These are phyloP conservation scores for Sycobia sp. DNA, from an alignment of 1,140 invertebrate species.

Conservation along the genomic window DNA sequence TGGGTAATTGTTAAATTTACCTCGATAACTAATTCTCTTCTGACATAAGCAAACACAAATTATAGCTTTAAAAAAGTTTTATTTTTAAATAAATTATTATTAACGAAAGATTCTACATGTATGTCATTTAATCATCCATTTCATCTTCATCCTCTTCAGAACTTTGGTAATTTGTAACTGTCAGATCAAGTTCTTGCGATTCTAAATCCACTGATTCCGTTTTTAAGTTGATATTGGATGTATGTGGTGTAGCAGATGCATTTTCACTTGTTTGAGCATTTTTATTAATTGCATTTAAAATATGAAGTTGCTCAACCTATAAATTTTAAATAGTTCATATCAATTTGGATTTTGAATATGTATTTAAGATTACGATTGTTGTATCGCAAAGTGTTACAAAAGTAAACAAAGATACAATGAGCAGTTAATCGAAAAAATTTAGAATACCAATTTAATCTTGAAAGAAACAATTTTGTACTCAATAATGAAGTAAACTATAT, in stretches of 20 bases:
- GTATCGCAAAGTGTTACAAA: no score
- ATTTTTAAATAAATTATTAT: conserved; percentile 13
- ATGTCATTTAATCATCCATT: conserved; percentile 38
- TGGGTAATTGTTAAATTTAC: conserved; percentile 16
- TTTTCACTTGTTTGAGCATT: neutral
- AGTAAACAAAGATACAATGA: neutral
- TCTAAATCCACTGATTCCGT: conserved; percentile 7
- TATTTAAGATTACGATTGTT: neutral
- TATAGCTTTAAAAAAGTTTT: conserved; percentile 4
- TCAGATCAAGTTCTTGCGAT: conserved; percentile 35
- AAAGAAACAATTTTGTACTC: conserved; percentile 19
- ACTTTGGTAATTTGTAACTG: conserved; percentile 34
- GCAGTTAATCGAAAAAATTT: no score
- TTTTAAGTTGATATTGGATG: conserved; percentile 10
- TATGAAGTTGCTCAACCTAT: conserved; percentile 53
- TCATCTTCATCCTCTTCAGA: conserved; percentile 48
- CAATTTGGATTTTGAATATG: neutral
- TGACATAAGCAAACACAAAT: neutral
- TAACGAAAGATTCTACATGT: conserved; percentile 17
- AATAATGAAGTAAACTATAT: no score
- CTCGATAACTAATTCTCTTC: no score
- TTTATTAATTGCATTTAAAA: conserved; percentile 39
- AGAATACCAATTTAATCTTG: no score
- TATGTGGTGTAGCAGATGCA: conserved; percentile 5
- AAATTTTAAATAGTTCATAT: conserved; percentile 32